Evolutionary conservation across 2,113 vertebrate genomes (phyloP), one percentile per base, ranked within the genome.

Genomic region (Istiophorus platypterus): DNA sequence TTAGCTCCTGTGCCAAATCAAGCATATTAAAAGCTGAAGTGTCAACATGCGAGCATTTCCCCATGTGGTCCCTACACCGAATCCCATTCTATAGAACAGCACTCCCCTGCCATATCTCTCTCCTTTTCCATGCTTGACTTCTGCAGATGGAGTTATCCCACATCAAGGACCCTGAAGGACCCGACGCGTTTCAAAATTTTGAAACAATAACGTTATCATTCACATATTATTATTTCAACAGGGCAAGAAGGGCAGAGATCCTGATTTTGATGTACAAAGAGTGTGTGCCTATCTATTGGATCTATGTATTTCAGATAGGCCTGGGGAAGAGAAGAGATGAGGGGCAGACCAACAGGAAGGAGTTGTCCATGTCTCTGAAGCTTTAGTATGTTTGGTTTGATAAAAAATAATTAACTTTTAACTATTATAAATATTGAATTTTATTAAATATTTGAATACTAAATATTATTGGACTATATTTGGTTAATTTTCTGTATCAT

Each of bases 1-100:
- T 73, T 70, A 70, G 81, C 78, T 76, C 26, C n/a, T 67, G 68
- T 72, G 90, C 90, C 89, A 91, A 72, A 56, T 83, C 79, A 89
- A 93, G 76, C 88, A 84, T 72, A 85, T 91, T 85, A 90, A 91
- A 89, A 73, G 49, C 72, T 76, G 37, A 45, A 62, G 64, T 67
- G 39, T 78, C 82, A 78, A 72, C 70, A 73, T 65, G 62, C 31
- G 24, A 86, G 65, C 10, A 49, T 59, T 78, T 68, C 78, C 59
- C 63, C 26, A 39, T 86, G 87, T 81, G 49, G 80, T 76, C 83
- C 37, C 39, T 18, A 22, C 34, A 78, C 78, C 51, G 75, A 74
- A 56, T 83, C 59, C 71, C 62, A 66, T 64, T 81, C 73, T 47
- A 70, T 65, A 58, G 11, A 58, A 41, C 31, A 0, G 52, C 15